Evolutionary conservation across 2,797 vertebrate species (phyloP).

Genomic region (Gallinago solitaria): DNA sequence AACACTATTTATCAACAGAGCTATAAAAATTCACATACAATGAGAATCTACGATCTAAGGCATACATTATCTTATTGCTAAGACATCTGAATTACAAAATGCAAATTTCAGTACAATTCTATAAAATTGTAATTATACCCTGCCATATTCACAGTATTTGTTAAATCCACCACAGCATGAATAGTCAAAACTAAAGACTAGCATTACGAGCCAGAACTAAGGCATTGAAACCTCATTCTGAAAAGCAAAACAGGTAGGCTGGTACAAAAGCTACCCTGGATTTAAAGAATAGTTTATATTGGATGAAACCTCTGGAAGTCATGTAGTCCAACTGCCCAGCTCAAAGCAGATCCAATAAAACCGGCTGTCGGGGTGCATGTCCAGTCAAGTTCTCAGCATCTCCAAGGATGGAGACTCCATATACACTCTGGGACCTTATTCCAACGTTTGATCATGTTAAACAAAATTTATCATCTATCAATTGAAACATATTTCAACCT

Average conservation of each 20-base stretch:
- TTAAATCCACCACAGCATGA: not conserved
- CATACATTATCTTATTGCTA: not conserved
- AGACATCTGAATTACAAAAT: not conserved
- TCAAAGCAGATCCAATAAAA: not conserved
- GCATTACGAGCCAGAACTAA: not conserved
- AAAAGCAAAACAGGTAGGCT: not conserved
- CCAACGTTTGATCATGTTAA: rapidly evolving
- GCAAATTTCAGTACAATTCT: not conserved
- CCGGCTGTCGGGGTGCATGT: not conserved
- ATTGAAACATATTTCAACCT: not conserved
- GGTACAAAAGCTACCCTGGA: not conserved
- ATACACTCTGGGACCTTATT: not conserved
- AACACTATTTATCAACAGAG: not conserved
- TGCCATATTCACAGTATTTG: not conserved
- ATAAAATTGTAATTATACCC: not conserved
- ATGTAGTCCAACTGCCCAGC: not conserved
- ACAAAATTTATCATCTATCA: not conserved
- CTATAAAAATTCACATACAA: not conserved
- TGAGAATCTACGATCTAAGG: not conserved
- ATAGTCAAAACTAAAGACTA: not conserved
- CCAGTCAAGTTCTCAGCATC: not conserved
- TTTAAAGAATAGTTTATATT: not conserved
- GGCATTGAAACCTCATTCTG: not conserved
- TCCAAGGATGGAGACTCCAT: not conserved
- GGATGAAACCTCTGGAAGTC: not conserved